Conservation (phyloP, 2,888 invertebrate species). For the Cremastinae sp. region DNA sequence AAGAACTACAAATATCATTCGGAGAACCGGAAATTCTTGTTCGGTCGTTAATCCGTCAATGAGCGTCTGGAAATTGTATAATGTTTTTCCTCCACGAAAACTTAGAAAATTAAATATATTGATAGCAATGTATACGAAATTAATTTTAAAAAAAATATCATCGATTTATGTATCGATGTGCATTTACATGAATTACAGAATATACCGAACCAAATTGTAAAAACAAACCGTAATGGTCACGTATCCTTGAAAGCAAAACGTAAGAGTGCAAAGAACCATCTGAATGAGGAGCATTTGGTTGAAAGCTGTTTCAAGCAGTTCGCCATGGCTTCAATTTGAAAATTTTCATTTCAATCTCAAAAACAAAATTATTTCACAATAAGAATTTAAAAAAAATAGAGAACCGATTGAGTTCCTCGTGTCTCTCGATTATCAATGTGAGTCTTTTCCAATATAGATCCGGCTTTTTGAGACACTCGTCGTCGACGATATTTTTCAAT, state of each 20-base stretch:
- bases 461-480: constrained; percentile 34
- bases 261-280: constrained; percentile 63
- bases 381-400: constrained; percentile 1
- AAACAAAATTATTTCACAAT: no score
- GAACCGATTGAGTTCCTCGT: constrained; percentile 60
- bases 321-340: constrained; percentile 28
- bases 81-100: not conserved
- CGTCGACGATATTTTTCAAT: constrained; percentile 48
- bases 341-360: not conserved
- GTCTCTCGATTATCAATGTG: constrained; percentile 50
- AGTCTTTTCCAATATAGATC: constrained; percentile 47
- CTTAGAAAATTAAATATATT: not conserved
- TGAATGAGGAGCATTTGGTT: constrained; percentile 64
- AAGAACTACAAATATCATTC: constrained; percentile 58
- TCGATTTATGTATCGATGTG: not conserved
- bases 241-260: constrained; percentile 65
- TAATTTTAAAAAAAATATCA: not conserved
- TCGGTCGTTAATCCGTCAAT: constrained; percentile 22
- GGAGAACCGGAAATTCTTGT: constrained; percentile 39
- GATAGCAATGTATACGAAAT: not conserved
- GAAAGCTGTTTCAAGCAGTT: constrained; percentile 60
- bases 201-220: constrained; percentile 1
- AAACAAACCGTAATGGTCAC: constrained; percentile 61
- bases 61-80: constrained; percentile 6
- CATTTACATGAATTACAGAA: not conserved